Conservation (phyloP, 2,113 vertebrate genomes). For the Vidua chalybeata region DNA sequence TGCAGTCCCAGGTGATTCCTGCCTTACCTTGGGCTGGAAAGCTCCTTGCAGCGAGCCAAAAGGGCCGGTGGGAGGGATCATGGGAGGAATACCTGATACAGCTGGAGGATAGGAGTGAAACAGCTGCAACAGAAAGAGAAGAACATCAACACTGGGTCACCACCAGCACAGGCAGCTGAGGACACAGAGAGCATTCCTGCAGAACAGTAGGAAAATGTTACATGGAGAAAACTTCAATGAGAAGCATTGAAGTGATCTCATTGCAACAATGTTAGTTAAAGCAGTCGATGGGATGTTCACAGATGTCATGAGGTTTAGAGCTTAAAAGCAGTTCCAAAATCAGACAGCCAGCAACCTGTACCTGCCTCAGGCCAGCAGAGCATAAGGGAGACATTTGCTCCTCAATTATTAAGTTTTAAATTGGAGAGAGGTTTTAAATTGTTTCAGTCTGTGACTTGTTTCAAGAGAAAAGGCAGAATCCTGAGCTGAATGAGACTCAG, state of each 20-base stretch:
- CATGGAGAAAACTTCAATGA: conserved; percentile 59
- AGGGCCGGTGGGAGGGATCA: conserved; percentile 94
- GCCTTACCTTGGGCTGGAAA: conserved; percentile 95
- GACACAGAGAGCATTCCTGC: not conserved
- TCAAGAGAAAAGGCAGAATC: conserved; percentile 46
- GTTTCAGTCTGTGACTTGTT: conserved; percentile 17
- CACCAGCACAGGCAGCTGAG: not conserved
- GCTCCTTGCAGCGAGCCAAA: conserved; percentile 96
- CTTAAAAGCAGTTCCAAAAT: conserved; percentile 78
- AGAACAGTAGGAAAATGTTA: not conserved
- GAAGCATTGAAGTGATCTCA: conserved; percentile 42
- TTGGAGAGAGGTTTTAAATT: conserved; percentile 47
- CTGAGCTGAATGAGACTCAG: conserved; percentile 50
- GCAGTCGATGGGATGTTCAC: conserved; percentile 71
- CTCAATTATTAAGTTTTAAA: conserved; percentile 65
- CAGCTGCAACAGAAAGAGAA: conserved; percentile 80
- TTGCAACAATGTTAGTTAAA: conserved; percentile 64
- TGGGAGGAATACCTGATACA: conserved; percentile 93
- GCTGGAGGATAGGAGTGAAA: conserved; percentile 96
- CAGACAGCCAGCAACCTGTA: conserved; percentile 68
- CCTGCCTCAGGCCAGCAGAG: conserved; percentile 50
- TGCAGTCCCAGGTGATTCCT: not conserved
- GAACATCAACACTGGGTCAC: not conserved
- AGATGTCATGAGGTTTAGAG: conserved; percentile 72
- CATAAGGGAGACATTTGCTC: not conserved